These are phyloP conservation scores for Hypotaenidia philippensis DNA, from an alignment of 2,797 vertebrate species.

Conservation along the genomic window DNA sequence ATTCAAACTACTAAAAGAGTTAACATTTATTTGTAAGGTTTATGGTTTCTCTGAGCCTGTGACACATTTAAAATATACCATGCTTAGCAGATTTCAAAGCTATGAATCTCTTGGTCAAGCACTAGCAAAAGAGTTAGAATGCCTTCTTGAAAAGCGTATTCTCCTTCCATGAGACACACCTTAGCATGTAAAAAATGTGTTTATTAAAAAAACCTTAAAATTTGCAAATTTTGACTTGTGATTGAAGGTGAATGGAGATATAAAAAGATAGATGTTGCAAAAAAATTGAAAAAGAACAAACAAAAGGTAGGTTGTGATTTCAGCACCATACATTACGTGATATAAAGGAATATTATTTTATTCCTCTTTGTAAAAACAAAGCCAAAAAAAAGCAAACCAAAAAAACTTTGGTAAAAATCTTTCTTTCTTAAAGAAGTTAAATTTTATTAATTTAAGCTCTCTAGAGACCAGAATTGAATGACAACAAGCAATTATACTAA, in stretches of 20 bases:
- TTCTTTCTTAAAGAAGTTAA: accelerated
- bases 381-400: no score
- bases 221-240: background rate
- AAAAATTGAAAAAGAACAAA: background rate
- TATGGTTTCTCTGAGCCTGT: background rate
- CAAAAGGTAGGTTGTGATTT: background rate
- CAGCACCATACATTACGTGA: background rate
- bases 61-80: background rate
- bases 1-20: background rate
- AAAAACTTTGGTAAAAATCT: accelerated
- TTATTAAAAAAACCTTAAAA: background rate
- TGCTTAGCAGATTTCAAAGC: background rate
- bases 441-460: background rate
- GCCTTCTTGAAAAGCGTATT: background rate
- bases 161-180: accelerated
- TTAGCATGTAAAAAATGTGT: background rate
- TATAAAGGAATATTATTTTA: background rate
- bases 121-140: background rate
- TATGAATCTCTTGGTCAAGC: background rate
- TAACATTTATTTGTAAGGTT: background rate
- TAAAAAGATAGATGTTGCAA: background rate
- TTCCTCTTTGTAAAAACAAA: no score
- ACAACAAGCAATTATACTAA: background rate
- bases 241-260: background rate
- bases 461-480: background rate